Percentiles rank a stretch among this genome's conserved stretches.
Evolutionary conservation across 2,797 vertebrate genomes (phyloP).

Genomic region (Falco peregrinus): DNA sequence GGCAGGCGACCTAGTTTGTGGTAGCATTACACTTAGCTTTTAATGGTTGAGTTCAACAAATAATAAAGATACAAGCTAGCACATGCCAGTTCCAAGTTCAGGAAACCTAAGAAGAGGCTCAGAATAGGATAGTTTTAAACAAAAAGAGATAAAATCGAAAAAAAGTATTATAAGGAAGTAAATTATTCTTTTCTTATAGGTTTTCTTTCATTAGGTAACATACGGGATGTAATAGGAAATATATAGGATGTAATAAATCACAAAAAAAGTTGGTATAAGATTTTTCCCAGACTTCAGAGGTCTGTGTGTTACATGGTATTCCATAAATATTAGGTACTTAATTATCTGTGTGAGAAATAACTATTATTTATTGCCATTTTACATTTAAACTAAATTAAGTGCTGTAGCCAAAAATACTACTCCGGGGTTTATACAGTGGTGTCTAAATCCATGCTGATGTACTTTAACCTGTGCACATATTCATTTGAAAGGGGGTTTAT

Average conservation of each 20-base stretch:
- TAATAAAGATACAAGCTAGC: not conserved
- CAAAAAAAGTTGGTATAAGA: not conserved
- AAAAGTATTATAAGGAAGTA: not conserved
- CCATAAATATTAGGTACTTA: slow-evolving; percentile 53
- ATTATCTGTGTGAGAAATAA: slow-evolving; percentile 47
- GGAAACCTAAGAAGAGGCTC: not conserved
- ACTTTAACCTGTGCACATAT: slow-evolving; percentile 29
- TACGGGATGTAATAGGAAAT: not conserved
- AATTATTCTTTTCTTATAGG: not conserved
- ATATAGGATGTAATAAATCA: slow-evolving; percentile 18
- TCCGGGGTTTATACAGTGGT: not conserved
- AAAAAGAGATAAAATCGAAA: not conserved
- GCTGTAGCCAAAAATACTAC: slow-evolving; percentile 4
- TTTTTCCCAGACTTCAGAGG: not conserved
- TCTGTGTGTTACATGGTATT: not conserved
- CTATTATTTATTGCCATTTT: slow-evolving; percentile 44
- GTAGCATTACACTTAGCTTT: not conserved
- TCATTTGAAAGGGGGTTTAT: slow-evolving; percentile 44
- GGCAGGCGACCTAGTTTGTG: not conserved
- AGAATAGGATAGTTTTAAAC: not conserved
- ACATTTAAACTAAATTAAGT: slow-evolving; percentile 21
- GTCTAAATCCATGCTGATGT: not conserved
- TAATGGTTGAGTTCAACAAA: not conserved
- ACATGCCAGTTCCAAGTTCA: not conserved
- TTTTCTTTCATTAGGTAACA: slow-evolving; percentile 40